These are phyloP conservation scores for Tapirus indicus DNA, from an alignment of 2,797 vertebrate genomes.

Conservation along the genomic window DNA sequence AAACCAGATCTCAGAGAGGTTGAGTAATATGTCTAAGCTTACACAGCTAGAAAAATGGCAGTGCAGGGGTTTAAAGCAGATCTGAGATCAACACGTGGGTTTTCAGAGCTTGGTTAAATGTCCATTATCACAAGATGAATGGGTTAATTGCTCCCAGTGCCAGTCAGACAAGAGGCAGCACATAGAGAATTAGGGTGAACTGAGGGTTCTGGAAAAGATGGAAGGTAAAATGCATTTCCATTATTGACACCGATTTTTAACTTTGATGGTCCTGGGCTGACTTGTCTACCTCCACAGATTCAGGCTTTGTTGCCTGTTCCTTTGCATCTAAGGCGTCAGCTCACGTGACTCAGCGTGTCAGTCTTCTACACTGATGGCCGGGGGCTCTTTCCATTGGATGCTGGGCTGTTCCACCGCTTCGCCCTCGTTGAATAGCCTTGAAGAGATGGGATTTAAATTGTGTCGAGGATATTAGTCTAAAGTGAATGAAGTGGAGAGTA, in stretches of 20 bases:
- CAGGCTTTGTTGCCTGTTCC: not conserved
- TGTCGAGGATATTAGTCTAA: constrained; percentile 84
- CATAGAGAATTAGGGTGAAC: not conserved
- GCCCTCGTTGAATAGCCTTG: constrained; percentile 78
- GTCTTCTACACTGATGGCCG: not conserved
- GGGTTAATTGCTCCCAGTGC: not conserved
- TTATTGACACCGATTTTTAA: not conserved
- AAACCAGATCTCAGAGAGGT: not conserved
- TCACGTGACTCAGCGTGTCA: constrained; percentile 35
- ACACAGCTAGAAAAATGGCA: not conserved
- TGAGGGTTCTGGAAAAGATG: not conserved
- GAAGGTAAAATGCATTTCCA: not conserved
- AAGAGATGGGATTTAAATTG: constrained; percentile 86
- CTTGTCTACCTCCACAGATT: not conserved
- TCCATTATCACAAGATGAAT: not conserved
- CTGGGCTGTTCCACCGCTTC: constrained; percentile 48
- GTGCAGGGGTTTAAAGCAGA: not conserved
- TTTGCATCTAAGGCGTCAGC: not conserved
- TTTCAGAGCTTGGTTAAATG: not conserved
- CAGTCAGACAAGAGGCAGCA: not conserved
- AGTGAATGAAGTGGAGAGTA: constrained; percentile 86
- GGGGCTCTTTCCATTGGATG: constrained; percentile 49
- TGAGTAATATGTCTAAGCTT: not conserved
- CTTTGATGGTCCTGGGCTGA: not conserved
- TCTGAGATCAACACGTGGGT: not conserved